Conservation (phyloP, 2,888 invertebrate genomes). For the Cecidostiba fungosa region DNA sequence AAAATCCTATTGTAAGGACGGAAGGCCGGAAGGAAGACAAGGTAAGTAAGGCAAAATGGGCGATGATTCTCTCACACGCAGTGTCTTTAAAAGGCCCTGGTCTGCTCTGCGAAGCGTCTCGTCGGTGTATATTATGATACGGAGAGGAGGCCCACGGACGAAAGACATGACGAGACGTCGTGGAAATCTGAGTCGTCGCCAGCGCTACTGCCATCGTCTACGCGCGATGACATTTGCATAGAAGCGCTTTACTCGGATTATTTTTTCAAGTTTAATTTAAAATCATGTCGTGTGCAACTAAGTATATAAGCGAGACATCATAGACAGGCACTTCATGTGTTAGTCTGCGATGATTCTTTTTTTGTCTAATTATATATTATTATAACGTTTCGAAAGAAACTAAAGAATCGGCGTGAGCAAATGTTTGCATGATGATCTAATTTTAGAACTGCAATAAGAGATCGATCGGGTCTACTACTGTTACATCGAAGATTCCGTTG, state of each 20-base stretch:
- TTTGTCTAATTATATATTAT: too few species aligned
- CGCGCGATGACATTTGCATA: constrained; percentile 14
- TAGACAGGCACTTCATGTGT: neutral
- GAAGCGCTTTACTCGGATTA: neutral
- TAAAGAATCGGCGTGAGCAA: neutral
- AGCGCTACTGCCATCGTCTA: neutral
- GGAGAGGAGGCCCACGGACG: constrained; percentile 24
- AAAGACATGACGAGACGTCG: constrained; percentile 43
- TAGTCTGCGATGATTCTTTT: too few species aligned
- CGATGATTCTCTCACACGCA: neutral
- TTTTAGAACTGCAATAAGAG: neutral
- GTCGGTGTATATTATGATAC: constrained; percentile 58
- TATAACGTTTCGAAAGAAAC: too few species aligned
- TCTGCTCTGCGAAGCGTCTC: constrained; percentile 53
- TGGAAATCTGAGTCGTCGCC: constrained; percentile 48
- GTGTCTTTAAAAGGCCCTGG: neutral
- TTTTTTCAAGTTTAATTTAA: constrained; percentile 4
- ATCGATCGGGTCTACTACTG: too few species aligned
- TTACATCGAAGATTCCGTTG: neutral
- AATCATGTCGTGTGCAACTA: constrained; percentile 3
- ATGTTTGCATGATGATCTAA: neutral
- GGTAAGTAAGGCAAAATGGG: constrained; percentile 25
- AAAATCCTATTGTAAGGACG: neutral
- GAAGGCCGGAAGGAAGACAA: constrained; percentile 25
- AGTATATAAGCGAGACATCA: neutral